Evolutionary conservation across 2,113 vertebrate species (phyloP).

Genomic region (Tretioscincus oriximinensis): DNA sequence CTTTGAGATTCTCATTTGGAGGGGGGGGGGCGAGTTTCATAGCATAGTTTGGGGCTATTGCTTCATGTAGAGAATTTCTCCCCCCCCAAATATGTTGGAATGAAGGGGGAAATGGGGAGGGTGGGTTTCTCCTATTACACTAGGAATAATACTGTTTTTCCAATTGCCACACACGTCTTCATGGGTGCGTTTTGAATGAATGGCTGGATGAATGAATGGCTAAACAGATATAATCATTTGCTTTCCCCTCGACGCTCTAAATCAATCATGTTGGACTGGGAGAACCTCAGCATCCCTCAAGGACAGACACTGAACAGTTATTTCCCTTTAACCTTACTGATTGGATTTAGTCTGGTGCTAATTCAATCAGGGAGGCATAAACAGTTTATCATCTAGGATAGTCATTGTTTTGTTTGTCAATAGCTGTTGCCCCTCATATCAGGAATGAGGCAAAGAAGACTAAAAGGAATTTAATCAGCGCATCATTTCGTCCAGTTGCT

Average conservation of each 20-base stretch:
- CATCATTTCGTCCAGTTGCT: neutral
- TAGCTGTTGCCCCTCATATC: neutral
- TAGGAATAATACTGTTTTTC: neutral
- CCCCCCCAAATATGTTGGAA: neutral
- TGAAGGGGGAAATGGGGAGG: slow-evolving; percentile 41
- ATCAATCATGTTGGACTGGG: neutral
- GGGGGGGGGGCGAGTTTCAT: slow-evolving; percentile 47
- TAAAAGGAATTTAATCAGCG: neutral
- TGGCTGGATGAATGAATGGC: neutral
- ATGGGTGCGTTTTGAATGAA: neutral
- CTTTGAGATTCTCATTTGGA: slow-evolving; percentile 64
- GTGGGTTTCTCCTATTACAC: slow-evolving; percentile 4
- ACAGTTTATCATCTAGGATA: neutral
- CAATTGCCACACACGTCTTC: neutral
- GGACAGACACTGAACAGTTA: neutral
- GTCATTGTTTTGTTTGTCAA: neutral
- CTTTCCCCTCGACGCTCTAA: neutral
- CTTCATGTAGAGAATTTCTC: slow-evolving; percentile 4
- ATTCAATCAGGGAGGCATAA: slow-evolving; percentile 3
- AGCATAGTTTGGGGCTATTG: slow-evolving; percentile 28
- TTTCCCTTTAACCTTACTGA: neutral
- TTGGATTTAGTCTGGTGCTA: neutral
- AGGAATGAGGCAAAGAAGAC: neutral
- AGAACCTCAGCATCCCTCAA: neutral
- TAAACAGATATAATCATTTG: neutral